phyloP scores from a whole-genome alignment of 2,797 vertebrate genomes.

The Columba guinea region DNA sequence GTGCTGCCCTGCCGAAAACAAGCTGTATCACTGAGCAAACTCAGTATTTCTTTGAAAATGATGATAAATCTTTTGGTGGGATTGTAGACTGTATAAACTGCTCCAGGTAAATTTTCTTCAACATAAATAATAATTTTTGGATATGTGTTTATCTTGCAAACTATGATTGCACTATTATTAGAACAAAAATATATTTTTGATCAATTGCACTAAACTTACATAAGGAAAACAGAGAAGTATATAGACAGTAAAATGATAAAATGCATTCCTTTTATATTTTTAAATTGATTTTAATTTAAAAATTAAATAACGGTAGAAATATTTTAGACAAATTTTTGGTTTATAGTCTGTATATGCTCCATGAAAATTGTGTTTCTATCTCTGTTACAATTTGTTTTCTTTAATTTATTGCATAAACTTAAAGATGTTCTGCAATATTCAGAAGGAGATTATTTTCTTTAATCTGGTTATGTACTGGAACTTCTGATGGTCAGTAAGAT shows the following conservation, averaged over 20 bases:
- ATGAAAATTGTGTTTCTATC: background rate
- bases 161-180: background rate
- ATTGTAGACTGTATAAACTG: slow-evolving; percentile 98
- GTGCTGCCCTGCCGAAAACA: slow-evolving; percentile 90
- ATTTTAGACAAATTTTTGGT: background rate
- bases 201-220: background rate
- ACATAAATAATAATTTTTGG: background rate
- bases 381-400: background rate
- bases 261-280: background rate
- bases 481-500: background rate
- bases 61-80: slow-evolving; percentile 90
- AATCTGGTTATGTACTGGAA: background rate
- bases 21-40: slow-evolving; percentile 99
- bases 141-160: background rate
- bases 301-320: background rate
- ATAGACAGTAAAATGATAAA: background rate
- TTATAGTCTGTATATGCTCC: background rate
- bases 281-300: background rate
- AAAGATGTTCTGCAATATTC: background rate
- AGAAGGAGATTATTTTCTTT: background rate
- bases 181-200: background rate
- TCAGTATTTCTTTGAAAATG: slow-evolving; percentile 97
- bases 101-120: slow-evolving; percentile 85
- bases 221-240: background rate
- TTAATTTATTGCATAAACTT: background rate